Evolutionary conservation across 2,797 vertebrate genomes (phyloP).

Genomic region (Tauraco hartlaubi): DNA sequence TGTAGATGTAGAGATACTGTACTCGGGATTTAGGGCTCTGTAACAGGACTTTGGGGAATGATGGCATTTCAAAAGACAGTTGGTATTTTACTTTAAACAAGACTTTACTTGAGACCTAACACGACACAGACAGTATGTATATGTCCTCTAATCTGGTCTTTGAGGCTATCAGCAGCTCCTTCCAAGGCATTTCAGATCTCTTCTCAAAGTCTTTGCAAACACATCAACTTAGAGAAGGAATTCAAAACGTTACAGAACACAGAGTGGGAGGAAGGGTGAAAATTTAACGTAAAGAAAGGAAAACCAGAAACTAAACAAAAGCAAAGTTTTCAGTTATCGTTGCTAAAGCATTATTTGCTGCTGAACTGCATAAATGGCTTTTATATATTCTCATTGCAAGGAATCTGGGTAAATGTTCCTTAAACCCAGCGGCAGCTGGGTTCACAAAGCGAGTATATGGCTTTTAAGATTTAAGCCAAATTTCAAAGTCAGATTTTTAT

Average conservation of each 20-base stretch:
- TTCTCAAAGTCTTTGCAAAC: conserved; percentile 47
- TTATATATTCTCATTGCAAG: neutral
- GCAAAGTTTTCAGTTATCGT: neutral
- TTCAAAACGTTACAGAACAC: neutral
- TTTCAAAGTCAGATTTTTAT: neutral
- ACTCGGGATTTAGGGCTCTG: conserved; percentile 70
- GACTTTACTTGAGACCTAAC: conserved; percentile 74
- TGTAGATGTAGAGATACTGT: conserved; percentile 70
- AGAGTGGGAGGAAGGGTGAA: neutral
- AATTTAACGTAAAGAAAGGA: neutral
- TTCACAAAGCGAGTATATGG: neutral
- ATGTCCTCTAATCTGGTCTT: conserved; percentile 56
- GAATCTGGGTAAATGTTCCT: neutral
- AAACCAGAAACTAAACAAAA: neutral
- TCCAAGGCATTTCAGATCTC: conserved; percentile 30
- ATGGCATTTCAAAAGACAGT: conserved; percentile 73
- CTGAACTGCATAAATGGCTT: neutral
- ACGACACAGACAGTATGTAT: conserved; percentile 10
- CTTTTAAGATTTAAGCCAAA: neutral
- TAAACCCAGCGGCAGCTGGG: neutral
- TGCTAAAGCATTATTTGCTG: neutral
- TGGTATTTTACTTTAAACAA: conserved; percentile 77
- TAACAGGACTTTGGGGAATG: conserved; percentile 75
- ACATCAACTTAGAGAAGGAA: neutral
- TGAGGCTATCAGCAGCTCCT: conserved; percentile 27